A percentile compares a stretch with the other conserved stretches of the same genome.
Conservation (phyloP, 2,113 vertebrate species). For the Lycocorax pyrrhopterus region DNA sequence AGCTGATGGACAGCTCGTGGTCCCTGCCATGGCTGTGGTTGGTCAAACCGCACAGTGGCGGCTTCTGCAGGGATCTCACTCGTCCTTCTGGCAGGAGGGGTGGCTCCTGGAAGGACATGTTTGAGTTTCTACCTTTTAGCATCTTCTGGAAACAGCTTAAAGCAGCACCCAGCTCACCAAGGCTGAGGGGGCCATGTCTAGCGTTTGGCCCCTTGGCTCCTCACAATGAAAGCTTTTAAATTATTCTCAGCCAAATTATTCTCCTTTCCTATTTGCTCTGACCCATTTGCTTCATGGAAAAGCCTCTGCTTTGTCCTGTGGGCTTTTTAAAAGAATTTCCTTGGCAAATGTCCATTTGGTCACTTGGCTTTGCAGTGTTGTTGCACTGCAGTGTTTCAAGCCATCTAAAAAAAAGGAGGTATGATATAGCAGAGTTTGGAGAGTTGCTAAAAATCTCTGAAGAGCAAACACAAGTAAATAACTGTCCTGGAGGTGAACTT, state of each 20-base stretch:
- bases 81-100: background rate
- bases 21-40: accelerated
- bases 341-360: background rate
- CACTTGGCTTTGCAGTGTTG: background rate
- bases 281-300: background rate
- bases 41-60: background rate
- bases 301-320: background rate
- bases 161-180: accelerated
- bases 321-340: background rate
- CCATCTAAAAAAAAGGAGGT: background rate
- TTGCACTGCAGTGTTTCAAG: background rate
- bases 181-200: background rate
- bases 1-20: background rate
- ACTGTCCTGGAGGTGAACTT: background rate
- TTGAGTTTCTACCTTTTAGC: background rate
- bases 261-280: background rate
- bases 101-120: accelerated
- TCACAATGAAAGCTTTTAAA: background rate
- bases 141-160: background rate
- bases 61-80: background rate
- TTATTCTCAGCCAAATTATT: background rate
- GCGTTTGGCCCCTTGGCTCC: background rate
- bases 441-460: background rate
- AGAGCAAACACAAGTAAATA: background rate
- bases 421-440: background rate